Conservation (phyloP, 2,888 invertebrate genomes). For the Seira ritae region DNA sequence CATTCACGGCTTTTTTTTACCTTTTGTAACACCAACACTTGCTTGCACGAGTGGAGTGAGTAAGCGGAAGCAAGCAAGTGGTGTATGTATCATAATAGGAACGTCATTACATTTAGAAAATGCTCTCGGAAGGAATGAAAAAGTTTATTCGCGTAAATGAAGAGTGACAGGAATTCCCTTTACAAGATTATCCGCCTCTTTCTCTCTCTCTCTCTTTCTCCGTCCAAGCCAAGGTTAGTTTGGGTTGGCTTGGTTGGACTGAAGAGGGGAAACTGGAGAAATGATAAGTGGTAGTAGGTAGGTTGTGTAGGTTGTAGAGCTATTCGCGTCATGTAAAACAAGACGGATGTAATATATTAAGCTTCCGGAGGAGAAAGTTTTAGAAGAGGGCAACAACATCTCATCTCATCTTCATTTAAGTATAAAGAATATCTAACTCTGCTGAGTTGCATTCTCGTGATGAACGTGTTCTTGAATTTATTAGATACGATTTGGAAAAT, state of each 20-base stretch:
- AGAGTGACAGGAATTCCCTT: constrained; percentile 46
- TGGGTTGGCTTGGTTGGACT: neutral
- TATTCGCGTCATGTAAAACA: constrained; percentile 27
- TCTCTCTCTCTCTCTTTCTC: too few relatives aligned
- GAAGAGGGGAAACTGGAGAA: neutral
- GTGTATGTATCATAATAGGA: neutral
- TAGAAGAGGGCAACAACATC: neutral
- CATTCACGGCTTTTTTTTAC: too few relatives aligned
- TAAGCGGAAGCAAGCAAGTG: neutral
- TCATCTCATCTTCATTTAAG: neutral
- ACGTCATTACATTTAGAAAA: constrained; percentile 9
- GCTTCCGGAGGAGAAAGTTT: too few relatives aligned
- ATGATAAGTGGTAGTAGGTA: neutral
- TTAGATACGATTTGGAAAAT: too few relatives aligned
- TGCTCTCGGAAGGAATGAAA: neutral
- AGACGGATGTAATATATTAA: neutral
- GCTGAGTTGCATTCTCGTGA: too few relatives aligned
- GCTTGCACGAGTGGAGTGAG: neutral
- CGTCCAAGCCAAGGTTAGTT: constrained; percentile 23
- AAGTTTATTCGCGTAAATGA: constrained; percentile 35
- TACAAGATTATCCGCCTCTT: constrained; percentile 46
- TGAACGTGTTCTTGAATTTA: too few relatives aligned
- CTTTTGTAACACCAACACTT: too few relatives aligned
- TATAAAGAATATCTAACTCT: too few relatives aligned
- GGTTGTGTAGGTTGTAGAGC: too few relatives aligned